phyloP scores from a whole-genome alignment of 2,113 vertebrate species.

The Lagopus muta region DNA sequence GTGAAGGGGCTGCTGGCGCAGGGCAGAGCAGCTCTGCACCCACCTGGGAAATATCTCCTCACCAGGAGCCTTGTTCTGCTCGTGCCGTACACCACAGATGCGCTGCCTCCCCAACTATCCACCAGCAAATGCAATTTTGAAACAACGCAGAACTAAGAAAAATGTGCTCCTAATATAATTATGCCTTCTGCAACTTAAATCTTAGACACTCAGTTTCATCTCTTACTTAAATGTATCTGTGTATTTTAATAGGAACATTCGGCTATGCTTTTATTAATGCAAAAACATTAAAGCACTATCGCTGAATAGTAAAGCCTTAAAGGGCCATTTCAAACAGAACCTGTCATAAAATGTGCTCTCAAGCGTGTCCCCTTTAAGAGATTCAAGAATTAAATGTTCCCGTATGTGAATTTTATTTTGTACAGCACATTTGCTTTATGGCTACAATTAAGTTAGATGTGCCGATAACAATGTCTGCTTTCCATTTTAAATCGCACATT shows the following conservation, averaged over 20 bases:
- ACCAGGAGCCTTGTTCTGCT: background rate
- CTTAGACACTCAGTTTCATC: constrained; percentile 77
- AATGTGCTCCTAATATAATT: constrained; percentile 74
- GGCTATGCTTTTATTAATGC: constrained; percentile 85
- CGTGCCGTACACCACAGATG: background rate
- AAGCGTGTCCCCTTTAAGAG: constrained; percentile 89
- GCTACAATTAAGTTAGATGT: constrained; percentile 87
- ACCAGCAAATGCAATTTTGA: constrained; percentile 29
- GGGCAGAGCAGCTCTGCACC: background rate
- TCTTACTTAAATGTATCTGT: constrained; percentile 87
- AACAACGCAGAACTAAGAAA: constrained; percentile 69
- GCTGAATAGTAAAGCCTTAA: constrained; percentile 84
- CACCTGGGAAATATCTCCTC: background rate
- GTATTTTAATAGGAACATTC: constrained; percentile 85
- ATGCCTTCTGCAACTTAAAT: constrained; percentile 77
- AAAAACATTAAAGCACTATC: constrained; percentile 84
- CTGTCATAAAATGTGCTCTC: constrained; percentile 88
- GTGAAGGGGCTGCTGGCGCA: background rate
- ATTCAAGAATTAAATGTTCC: constrained; percentile 88
- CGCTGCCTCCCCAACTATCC: constrained; percentile 14
- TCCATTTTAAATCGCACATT: constrained; percentile 89
- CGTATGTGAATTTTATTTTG: constrained; percentile 90
- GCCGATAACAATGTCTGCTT: constrained; percentile 86
- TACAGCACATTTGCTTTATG: constrained; percentile 90
- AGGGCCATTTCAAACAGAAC: constrained; percentile 84